Evolutionary conservation across 1,140 invertebrate genomes (phyloP).

Genomic region (Akabosia matsudoensis): DNA sequence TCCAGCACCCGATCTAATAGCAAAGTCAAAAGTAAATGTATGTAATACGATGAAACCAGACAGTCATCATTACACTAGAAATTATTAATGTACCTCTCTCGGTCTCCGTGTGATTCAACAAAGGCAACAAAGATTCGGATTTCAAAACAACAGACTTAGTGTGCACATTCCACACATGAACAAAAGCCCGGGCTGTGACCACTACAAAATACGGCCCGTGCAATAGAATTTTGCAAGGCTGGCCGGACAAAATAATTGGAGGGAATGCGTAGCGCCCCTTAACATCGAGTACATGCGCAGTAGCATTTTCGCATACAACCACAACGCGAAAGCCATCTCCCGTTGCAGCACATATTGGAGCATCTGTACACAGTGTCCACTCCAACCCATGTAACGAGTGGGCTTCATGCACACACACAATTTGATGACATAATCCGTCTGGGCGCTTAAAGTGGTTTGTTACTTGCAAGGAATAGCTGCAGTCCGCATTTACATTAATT

Average conservation of each 20-base stretch:
- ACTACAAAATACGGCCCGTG: slow-evolving; percentile 49
- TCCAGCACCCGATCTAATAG: slow-evolving; percentile 50
- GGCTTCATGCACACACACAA: slow-evolving; percentile 33
- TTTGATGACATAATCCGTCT: slow-evolving; percentile 14
- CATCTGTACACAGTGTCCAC: slow-evolving; percentile 42
- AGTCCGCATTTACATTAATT: neutral
- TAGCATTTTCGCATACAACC: slow-evolving; percentile 63
- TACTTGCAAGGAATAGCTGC: slow-evolving; percentile 35
- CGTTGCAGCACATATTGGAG: slow-evolving; percentile 35
- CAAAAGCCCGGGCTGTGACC: slow-evolving; percentile 47
- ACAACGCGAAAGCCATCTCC: slow-evolving; percentile 54
- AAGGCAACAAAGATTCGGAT: slow-evolving; percentile 44
- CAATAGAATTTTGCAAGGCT: slow-evolving; percentile 55
- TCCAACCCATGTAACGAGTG: slow-evolving; percentile 31
- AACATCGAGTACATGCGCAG: slow-evolving; percentile 62
- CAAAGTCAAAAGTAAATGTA: slow-evolving; percentile 22
- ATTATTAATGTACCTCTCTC: slow-evolving; percentile 40
- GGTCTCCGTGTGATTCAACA: slow-evolving; percentile 45
- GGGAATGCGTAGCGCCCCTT: slow-evolving; percentile 58
- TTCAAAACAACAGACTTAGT: slow-evolving; percentile 46
- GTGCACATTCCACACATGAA: slow-evolving; percentile 50
- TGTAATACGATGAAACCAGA: no score
- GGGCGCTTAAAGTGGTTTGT: slow-evolving; percentile 56
- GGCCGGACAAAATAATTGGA: slow-evolving; percentile 62
- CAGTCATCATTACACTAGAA: no score